These are phyloP conservation scores for Isoperla grammatica DNA, from an alignment of 2,888 invertebrate genomes.

Conservation along the genomic window DNA sequence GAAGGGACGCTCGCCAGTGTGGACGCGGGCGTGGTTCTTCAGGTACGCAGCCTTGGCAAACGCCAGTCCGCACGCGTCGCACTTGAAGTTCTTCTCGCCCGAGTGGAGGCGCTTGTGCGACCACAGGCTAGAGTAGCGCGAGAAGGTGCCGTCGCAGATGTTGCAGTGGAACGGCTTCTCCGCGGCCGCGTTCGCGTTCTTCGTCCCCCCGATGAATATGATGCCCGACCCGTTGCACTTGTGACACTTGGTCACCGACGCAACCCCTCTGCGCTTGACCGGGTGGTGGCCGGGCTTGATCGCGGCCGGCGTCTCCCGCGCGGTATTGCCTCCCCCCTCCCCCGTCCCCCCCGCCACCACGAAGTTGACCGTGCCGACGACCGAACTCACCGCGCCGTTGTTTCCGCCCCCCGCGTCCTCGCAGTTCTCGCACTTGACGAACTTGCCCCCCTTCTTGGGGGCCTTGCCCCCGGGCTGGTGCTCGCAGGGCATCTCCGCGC, in stretches of 20 bases:
- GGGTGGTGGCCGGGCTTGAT: constrained; percentile 60
- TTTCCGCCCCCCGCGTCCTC: constrained; percentile 31
- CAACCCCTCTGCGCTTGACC: constrained; percentile 75
- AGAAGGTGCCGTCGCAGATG: constrained; percentile 61
- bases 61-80: constrained; percentile 79
- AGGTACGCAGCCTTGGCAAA: constrained; percentile 88
- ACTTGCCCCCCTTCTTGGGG: constrained; percentile 35
- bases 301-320: constrained; percentile 10
- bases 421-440: constrained; percentile 38
- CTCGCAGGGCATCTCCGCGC: constrained; percentile 36
- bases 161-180: constrained; percentile 87
- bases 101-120: constrained; percentile 84
- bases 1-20: constrained; percentile 58
- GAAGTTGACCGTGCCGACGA: constrained; percentile 5
- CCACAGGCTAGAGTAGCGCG: constrained; percentile 79
- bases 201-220: constrained; percentile 60
- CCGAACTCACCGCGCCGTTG: constrained; percentile 3
- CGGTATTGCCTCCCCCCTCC: not conserved
- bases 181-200: constrained; percentile 36
- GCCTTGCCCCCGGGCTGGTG: constrained; percentile 29
- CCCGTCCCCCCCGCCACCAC: constrained; percentile 5
- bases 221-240: constrained; percentile 86
- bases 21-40: constrained; percentile 82
- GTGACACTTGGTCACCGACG: constrained; percentile 80
- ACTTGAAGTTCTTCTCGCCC: constrained; percentile 80